A percentile compares a stretch with the other conserved stretches of the same genome.
phyloP scores from a whole-genome alignment of 2,797 vertebrate genomes.

The Pyrocephalus nanus region DNA sequence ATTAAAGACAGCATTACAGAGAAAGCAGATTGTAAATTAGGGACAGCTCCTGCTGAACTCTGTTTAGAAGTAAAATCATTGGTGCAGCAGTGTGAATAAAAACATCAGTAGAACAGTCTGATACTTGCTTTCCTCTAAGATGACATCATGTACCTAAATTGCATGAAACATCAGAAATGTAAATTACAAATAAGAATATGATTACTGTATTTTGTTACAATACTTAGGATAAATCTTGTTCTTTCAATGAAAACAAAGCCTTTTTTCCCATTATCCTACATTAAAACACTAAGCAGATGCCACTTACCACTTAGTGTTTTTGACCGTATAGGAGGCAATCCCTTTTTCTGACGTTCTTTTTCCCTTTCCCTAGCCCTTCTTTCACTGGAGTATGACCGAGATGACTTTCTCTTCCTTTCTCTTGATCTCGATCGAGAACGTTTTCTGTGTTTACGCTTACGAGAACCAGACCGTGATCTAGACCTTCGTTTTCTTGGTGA shows the following conservation, averaged over 20 bases:
- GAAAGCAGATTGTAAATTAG: neutral
- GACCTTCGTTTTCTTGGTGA: constrained; percentile 95
- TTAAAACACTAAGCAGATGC: neutral
- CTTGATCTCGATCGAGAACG: constrained; percentile 92
- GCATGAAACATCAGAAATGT: neutral
- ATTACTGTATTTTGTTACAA: neutral
- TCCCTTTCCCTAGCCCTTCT: constrained; percentile 92
- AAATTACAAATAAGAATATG: neutral
- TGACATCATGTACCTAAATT: neutral
- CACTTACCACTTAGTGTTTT: constrained; percentile 91
- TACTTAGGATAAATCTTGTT: neutral
- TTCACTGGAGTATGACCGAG: constrained; percentile 96
- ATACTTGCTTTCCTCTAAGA: neutral
- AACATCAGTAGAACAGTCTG: neutral
- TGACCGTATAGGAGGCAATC: constrained; percentile 92
- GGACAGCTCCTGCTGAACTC: neutral
- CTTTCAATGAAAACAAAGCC: neutral
- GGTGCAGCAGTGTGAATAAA: neutral
- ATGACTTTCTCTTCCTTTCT: constrained; percentile 94
- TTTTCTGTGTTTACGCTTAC: constrained; percentile 95
- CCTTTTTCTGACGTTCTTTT: constrained; percentile 96
- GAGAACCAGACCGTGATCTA: constrained; percentile 93
- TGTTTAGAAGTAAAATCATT: neutral
- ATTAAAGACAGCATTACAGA: neutral
- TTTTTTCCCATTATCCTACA: neutral